These are phyloP conservation scores for Peromyscus polionotus DNA, from an alignment of 2,113 vertebrate species.

Conservation along the genomic window DNA sequence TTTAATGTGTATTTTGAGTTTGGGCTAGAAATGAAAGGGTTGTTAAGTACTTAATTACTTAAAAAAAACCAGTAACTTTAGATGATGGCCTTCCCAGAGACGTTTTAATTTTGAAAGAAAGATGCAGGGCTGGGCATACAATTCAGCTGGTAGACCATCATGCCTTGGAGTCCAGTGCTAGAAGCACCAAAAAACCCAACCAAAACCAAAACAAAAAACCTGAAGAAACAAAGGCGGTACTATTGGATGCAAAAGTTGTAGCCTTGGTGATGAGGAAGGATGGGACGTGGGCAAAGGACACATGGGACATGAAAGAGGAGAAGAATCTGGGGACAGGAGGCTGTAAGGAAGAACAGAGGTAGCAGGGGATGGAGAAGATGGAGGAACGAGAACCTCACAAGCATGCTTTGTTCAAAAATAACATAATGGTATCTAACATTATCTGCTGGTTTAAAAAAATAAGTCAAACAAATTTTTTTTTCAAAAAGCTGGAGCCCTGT, in stretches of 20 bases:
- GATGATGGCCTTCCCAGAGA: conserved; percentile 1
- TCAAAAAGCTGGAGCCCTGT: background rate
- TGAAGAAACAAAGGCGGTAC: background rate
- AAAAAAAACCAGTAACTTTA: conserved; percentile 15
- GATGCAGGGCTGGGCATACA: background rate
- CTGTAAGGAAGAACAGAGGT: background rate
- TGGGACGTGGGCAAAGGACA: background rate
- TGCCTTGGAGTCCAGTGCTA: background rate
- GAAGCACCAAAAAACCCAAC: background rate
- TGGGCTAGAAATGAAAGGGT: background rate
- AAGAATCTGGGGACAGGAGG: background rate
- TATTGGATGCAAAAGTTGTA: conserved; percentile 14
- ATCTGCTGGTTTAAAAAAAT: background rate
- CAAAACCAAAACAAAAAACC: background rate
- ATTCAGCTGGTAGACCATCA: background rate
- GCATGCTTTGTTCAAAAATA: background rate
- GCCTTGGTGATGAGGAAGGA: background rate
- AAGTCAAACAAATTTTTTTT: background rate
- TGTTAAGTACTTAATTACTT: background rate
- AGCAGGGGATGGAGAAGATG: no score
- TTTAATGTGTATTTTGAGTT: conserved; percentile 26
- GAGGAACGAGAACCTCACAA: background rate
- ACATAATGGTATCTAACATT: background rate
- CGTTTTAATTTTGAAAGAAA: conserved; percentile 7
- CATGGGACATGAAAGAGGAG: background rate